phyloP scores from a whole-genome alignment of 2,113 vertebrate species.

The Forbesichthys papilliferus region DNA sequence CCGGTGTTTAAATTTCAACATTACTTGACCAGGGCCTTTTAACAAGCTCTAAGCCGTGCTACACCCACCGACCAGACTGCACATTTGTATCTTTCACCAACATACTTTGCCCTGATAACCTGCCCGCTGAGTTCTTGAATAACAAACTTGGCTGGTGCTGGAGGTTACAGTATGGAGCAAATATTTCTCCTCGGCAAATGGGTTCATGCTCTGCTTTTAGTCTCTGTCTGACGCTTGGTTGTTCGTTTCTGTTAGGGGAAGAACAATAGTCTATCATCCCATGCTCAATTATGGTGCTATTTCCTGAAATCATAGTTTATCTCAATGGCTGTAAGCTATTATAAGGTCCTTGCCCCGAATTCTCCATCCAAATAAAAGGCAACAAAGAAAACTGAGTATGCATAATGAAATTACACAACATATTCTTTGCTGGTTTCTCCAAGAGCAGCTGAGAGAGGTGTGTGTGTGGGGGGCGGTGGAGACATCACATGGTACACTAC shows the following conservation, averaged over 20 bases:
- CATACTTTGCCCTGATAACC: constrained; percentile 50
- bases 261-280: constrained; percentile 42
- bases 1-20: constrained; percentile 73
- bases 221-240: constrained; percentile 36
- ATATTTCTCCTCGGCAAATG: constrained; percentile 48
- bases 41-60: constrained; percentile 66
- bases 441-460: constrained; percentile 28
- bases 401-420: constrained; percentile 55
- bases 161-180: constrained; percentile 44
- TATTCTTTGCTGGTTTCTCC: constrained; percentile 51
- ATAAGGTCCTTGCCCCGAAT: constrained; percentile 31
- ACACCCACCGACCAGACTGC: constrained; percentile 47
- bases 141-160: constrained; percentile 33
- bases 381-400: constrained; percentile 10
- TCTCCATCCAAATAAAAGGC: constrained; percentile 36
- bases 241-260: constrained; percentile 21
- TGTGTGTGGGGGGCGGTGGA: no score
- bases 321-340: constrained; percentile 22
- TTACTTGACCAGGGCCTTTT: constrained; percentile 73
- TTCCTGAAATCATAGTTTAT: constrained; percentile 25
- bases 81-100: constrained; percentile 52
- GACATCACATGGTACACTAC: constrained; percentile 37
- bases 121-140: constrained; percentile 22
- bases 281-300: constrained; percentile 19
- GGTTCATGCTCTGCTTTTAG: constrained; percentile 47